These are phyloP conservation scores for Pheucticus melanocephalus DNA, from an alignment of 2,113 vertebrate species.

Conservation along the genomic window DNA sequence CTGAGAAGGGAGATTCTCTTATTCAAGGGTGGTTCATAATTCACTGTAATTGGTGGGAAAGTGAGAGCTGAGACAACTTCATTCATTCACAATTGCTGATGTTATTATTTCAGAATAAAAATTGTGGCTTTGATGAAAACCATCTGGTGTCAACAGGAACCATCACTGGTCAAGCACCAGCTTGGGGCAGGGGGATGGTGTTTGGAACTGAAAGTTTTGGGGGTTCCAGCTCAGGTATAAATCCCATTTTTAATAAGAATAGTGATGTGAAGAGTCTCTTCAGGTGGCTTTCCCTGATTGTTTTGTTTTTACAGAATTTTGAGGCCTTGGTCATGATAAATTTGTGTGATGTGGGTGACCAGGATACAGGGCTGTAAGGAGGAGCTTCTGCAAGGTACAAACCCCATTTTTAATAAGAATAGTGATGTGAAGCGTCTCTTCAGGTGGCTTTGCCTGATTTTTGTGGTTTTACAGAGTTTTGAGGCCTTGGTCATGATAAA, in stretches of 20 bases:
- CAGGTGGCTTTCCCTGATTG: not conserved
- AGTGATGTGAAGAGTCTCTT: accelerated
- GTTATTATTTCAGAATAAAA: constrained; percentile 27
- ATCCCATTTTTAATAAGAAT: not conserved
- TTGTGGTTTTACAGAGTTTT: not conserved
- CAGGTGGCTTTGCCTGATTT: not conserved
- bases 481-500: not conserved
- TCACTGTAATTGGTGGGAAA: constrained; percentile 58
- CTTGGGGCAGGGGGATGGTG: not conserved
- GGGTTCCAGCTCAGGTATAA: not conserved
- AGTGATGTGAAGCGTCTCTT: accelerated
- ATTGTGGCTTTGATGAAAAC: constrained; percentile 27
- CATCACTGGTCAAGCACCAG: not conserved
- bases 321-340: accelerated
- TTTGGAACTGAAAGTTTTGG: not conserved
- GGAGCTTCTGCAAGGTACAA: not conserved
- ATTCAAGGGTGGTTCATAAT: constrained; percentile 33
- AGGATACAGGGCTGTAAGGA: not conserved
- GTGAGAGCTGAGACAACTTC: constrained; percentile 41
- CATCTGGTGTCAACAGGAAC: constrained; percentile 36
- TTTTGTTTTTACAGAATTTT: not conserved
- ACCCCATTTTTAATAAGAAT: not conserved
- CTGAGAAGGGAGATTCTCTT: not conserved
- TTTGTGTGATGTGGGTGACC: accelerated
- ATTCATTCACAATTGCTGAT: constrained; percentile 15